Base-by-base conservation (phyloP, 2,113 vertebrate genomes). In the Chaetodon trifascialis region DNA sequence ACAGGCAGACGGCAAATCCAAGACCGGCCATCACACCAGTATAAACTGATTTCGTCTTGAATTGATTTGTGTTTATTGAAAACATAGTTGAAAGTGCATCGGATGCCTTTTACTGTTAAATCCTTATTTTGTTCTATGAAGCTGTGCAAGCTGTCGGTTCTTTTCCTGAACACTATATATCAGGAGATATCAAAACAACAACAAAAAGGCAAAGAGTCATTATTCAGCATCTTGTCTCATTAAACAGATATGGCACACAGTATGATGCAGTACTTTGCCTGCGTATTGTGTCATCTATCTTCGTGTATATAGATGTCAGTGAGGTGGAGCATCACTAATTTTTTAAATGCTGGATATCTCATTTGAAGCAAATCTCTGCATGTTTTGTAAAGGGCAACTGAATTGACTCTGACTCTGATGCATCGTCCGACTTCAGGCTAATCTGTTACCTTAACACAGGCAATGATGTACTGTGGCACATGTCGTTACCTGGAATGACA, bases 401-500 rank as follows among this genome's bases (percentile, higher is more conserved):
- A 56, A 85, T 73, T 44, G 10, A 76, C n/a, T 60, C 19, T 54
- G 62, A 73, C 36, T 73, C 11, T 64, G 55, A 80, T 70, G 51
- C 38, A 66, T 81, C 2, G 11, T 51, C 19, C 38, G 11, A 17
- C 30, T 63, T 70, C 55, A 58, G 12, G 4, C 56, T 59, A 34
- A 84, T 76, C 47, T 60, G 42, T 82, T 51, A 23, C 59, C 46
- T 75, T 75, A 60, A 21, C 30, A 30, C 12, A 19, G 52, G 59
- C 40, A 49, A 63, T 56, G 30, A 75, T 72, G 38, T 2, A 51
- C 36, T 1, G 12, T 0, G 44, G 10, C 47, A 68, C 66, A 67
- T 78, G 59, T 82, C 72, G 59, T 34, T 72, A 85, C 55, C 59
- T 75, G 76, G 21, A 67, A 14, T 16, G 59, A 75, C 78, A 58